Evolutionary conservation across 35 echinoderm and acorn worm species (phyloP).

Genomic region (Nesometra sesokonis): DNA sequence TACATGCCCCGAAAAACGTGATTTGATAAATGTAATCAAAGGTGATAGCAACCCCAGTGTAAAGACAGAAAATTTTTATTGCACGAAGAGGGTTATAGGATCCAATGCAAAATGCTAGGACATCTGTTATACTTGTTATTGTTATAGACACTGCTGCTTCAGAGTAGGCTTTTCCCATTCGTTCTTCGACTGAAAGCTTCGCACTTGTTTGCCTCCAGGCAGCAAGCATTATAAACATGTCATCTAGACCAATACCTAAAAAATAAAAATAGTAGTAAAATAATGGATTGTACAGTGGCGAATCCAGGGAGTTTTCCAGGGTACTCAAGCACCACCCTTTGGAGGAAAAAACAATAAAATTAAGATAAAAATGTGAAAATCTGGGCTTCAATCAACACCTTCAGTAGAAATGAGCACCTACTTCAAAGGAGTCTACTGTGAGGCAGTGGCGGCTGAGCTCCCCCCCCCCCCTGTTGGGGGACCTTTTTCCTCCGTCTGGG

Average conservation of each 20-base stretch:
- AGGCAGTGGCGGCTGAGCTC: too few relatives aligned
- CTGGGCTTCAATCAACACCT: too few relatives aligned
- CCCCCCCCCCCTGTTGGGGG: too few relatives aligned
- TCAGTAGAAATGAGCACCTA: too few relatives aligned
- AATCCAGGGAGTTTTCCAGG: too few relatives aligned
- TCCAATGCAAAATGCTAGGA: constrained; percentile 86
- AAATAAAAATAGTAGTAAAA: background rate
- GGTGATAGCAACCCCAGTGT: constrained; percentile 76
- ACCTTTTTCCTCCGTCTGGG: too few relatives aligned
- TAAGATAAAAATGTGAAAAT: too few relatives aligned
- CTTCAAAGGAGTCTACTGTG: too few relatives aligned
- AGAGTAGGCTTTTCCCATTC: constrained; percentile 76
- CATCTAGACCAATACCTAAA: constrained; percentile 94
- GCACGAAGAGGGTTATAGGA: constrained; percentile 58
- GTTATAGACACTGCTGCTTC: constrained; percentile 94
- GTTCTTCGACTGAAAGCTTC: constrained; percentile 51
- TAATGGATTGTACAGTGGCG: too few relatives aligned
- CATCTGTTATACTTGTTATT: constrained; percentile 85
- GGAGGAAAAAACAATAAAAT: too few relatives aligned
- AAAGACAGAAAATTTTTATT: constrained; percentile 73
- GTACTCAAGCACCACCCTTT: too few relatives aligned
- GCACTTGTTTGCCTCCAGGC: constrained; percentile 80
- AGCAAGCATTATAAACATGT: constrained; percentile 99
- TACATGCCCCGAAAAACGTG: constrained; percentile 92
- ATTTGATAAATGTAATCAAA: constrained; percentile 98